Base-by-base conservation (phyloP, 1,140 invertebrate species). In the Bombus terrestris region DNA sequence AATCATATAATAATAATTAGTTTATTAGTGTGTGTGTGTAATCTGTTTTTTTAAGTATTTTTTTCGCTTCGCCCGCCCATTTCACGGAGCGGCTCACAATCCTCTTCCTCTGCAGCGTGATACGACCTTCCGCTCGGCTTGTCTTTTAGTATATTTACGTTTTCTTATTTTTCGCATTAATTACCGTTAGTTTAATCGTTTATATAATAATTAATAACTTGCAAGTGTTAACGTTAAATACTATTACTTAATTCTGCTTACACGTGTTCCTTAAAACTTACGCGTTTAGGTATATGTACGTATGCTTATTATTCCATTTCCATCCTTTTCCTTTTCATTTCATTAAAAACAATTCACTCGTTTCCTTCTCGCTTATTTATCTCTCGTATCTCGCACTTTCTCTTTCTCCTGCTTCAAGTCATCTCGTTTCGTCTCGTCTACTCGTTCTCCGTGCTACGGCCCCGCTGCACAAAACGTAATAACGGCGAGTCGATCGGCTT, bases 191-290 rank as follows among this genome's bases (percentile, higher is more conserved):
- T 85, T 94, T 94, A 93, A 93, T 95, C 93, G 92, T 94, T 91
- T 94, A 93, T 94, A 94, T 95, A 93, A 94, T 95, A 94, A 94
- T 95, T 92, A 94, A 94, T 95, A 94, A 93, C 93, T 94, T 94
- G 93, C 94, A 95, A 94, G 93, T 94, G 92, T 94, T 95, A 95
- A 95, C 94, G 93, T 94, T 95, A 95, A 92, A 94, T 94, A 95
- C 94, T 95, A 93, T 95, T 95, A 94, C 93, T 94, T 94, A 95
- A 93, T 94, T 94, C 92, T 94, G 93, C 92, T 94, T 95, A 93
- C 91, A 92, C 89, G 91, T 91, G 91, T 85, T 92, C 83, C 92
- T 94, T 94, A 94, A 90, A 82, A 88, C 92, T 93, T 94, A 94
- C 92, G 93, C 92, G 92, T 93, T 94, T 94, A 94, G 92, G 92